A percentile compares a stretch with the other conserved stretches of the same genome.
These are phyloP conservation scores for Drosophila suzukii DNA, from an alignment of 1,140 invertebrate genomes.

Conservation along the genomic window DNA sequence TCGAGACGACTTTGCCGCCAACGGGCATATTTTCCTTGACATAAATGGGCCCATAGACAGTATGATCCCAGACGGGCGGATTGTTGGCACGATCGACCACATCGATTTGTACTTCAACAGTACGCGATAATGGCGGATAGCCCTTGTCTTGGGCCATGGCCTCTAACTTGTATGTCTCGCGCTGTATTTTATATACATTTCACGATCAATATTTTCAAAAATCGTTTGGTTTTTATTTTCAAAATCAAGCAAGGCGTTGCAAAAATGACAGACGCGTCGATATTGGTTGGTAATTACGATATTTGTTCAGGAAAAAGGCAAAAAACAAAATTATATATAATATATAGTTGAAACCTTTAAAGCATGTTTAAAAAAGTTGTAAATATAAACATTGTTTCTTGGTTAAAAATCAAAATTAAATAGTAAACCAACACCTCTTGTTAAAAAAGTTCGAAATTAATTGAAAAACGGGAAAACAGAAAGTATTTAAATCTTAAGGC, in stretches of 20 bases:
- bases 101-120: conserved; percentile 98
- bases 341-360: conserved; percentile 53
- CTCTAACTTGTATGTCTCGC: conserved; percentile 98
- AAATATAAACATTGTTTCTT: conserved; percentile 11
- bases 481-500: conserved; percentile 21
- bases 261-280: conserved; percentile 57
- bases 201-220: conserved; percentile 36
- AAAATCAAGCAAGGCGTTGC: conserved; percentile 72
- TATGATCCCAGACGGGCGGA: conserved; percentile 98
- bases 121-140: conserved; percentile 95
- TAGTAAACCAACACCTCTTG: conserved; percentile 63
- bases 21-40: conserved; percentile 98
- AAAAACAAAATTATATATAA: conserved; percentile 70
- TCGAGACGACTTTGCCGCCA: conserved; percentile 97
- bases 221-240: conserved; percentile 41
- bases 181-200: conserved; percentile 87
- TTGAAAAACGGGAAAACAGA: conserved; percentile 1
- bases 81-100: conserved; percentile 98
- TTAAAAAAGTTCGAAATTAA: conserved; percentile 28
- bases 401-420: conserved; percentile 46
- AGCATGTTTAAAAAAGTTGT: conserved; percentile 42
- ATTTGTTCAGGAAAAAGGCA: conserved; percentile 61
- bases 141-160: conserved; percentile 98
- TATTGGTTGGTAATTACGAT: conserved; percentile 55
- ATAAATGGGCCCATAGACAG: conserved; percentile 97